Evolutionary conservation across 1,140 invertebrate species (phyloP), one percentile per base, ranked within the genome.

Genomic region (Heliconius hewitsoni): DNA sequence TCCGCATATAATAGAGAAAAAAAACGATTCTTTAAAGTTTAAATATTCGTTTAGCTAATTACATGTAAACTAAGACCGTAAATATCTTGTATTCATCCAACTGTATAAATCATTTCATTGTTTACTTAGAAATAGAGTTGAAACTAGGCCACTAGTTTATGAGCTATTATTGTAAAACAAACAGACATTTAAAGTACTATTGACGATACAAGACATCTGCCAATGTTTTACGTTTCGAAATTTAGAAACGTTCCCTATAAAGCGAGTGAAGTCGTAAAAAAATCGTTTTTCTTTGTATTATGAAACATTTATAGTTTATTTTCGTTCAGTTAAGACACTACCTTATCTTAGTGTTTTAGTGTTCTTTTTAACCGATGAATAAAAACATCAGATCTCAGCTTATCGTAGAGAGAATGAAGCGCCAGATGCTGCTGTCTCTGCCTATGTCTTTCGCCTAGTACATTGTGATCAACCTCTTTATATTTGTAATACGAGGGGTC

Each of bases 121-220:
- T 57, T 57, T 57, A 57, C n/a, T 57, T 57, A 57, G 55, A 23
- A n/a, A 57, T 57, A 23, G 19, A 57, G 55, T 57, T 57, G 8
- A 23, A 57, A 57, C 55, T 23, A 57, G 55, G 55, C n/a, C 55
- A 57, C 55, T 2, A 19, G 55, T 57, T 57, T 57, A 57, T 57
- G 55, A 57, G 55, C n/a, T 57, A 57, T 57, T 57, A 57, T 57
- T 57, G 55, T 57, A 57, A 57, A 57, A 57, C 55, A 57, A 57
- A 57, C 55, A 57, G 55, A 57, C 55, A 57, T n/a, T 57, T 57
- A 57, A 57, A 57, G 55, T 23, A 57, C 55, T 57, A 57, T 57
- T 57, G 55, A 23, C 55, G 55, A 57, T 57, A 57, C 55, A 57
- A 57, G 8, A 57, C 55, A 57, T 57, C 55, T 57, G n/a, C 55